Conservation (phyloP, 2,888 invertebrate species). For the Eucera pruinosa region DNA sequence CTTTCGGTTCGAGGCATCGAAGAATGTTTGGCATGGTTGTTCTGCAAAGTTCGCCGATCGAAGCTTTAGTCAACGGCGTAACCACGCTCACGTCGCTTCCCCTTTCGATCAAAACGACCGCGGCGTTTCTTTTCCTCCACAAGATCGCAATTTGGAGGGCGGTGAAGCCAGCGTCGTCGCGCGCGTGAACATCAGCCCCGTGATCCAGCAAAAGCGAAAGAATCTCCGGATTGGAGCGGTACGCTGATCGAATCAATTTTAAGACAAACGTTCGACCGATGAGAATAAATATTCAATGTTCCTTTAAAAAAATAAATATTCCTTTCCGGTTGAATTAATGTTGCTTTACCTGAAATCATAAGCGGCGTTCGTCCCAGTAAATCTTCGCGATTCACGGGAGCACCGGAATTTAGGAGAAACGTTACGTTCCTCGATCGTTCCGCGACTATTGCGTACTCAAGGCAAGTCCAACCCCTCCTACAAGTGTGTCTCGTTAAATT, state of each 20-base stretch:
- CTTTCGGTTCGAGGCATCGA: slow-evolving; percentile 43
- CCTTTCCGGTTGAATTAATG: neutral
- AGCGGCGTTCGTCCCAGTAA: slow-evolving; percentile 65
- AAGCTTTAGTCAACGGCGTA: slow-evolving; percentile 43
- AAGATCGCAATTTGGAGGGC: slow-evolving; percentile 69
- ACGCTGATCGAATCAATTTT: slow-evolving; percentile 55
- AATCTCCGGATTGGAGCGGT: slow-evolving; percentile 62
- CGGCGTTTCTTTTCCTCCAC: slow-evolving; percentile 63
- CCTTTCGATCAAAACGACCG: slow-evolving; percentile 53
- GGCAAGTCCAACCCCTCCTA: slow-evolving; percentile 71
- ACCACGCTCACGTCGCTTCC: slow-evolving; percentile 27
- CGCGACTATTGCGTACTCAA: slow-evolving; percentile 69
- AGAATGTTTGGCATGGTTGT: slow-evolving; percentile 65
- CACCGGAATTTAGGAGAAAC: slow-evolving; percentile 57
- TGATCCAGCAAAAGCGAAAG: slow-evolving; percentile 57
- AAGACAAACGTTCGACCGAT: too few species aligned
- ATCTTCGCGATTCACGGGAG: slow-evolving; percentile 56
- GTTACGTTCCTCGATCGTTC: slow-evolving; percentile 60
- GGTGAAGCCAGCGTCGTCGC: slow-evolving; percentile 58
- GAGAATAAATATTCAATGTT: too few species aligned
- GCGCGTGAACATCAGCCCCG: slow-evolving; percentile 51
- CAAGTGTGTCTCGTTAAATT: neutral
- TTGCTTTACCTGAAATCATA: slow-evolving; percentile 69
- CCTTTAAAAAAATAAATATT: too few species aligned
- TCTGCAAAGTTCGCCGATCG: slow-evolving; percentile 56